phyloP scores from a whole-genome alignment of 1,140 invertebrate genomes.

The Globodera rostochiensis region DNA sequence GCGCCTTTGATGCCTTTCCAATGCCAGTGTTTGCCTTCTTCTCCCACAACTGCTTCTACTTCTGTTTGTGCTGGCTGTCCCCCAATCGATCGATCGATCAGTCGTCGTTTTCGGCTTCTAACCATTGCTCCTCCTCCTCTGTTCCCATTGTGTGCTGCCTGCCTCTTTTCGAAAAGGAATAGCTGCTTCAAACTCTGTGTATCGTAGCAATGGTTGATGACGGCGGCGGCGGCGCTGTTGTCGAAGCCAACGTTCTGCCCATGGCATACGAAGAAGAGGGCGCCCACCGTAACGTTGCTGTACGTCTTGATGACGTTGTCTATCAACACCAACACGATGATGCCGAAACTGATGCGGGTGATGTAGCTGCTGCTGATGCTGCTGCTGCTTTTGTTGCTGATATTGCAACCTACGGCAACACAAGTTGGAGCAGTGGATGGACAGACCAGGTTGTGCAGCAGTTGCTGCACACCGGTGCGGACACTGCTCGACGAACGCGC shows the following conservation, averaged over 20 bases:
- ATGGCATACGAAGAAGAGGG: background rate
- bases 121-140: background rate
- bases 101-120: background rate
- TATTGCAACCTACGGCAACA: background rate
- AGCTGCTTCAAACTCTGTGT: too few relatives aligned
- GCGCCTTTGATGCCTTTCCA: too few relatives aligned
- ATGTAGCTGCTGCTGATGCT: too few relatives aligned
- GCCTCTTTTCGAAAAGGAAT: background rate
- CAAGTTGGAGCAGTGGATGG: background rate
- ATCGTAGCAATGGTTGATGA: background rate
- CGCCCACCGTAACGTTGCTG: too few relatives aligned
- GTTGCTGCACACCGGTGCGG: background rate
- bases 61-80: background rate
- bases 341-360: too few relatives aligned
- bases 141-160: background rate
- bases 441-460: background rate
- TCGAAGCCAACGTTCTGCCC: background rate
- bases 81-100: background rate
- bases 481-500: background rate
- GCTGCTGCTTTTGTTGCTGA: background rate
- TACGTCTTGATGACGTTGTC: background rate
- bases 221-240: background rate
- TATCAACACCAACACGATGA: too few relatives aligned
- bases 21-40: too few relatives aligned
- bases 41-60: background rate